Evolutionary conservation across 2,797 vertebrate genomes (phyloP).

Genomic region (Distichodus sexfasciatus): DNA sequence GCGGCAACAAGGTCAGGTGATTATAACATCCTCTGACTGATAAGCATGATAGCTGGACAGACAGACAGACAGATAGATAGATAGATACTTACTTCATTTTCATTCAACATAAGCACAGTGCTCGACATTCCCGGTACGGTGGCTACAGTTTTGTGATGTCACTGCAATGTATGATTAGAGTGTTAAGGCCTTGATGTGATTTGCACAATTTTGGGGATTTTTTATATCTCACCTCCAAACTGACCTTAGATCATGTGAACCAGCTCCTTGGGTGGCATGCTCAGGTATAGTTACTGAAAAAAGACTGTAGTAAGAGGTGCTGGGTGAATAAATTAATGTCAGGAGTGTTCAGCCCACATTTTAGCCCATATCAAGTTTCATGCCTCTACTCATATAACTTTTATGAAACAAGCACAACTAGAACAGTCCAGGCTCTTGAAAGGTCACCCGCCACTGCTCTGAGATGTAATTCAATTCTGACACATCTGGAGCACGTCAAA

Average conservation of each 20-base stretch:
- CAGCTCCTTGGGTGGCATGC: neutral
- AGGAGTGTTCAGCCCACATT: slow-evolving; percentile 28
- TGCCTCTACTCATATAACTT: slow-evolving; percentile 42
- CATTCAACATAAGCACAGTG: no score
- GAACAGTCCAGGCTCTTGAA: slow-evolving; percentile 26
- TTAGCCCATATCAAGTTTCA: slow-evolving; percentile 42
- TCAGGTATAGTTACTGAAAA: slow-evolving; percentile 2
- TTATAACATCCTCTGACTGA: no score
- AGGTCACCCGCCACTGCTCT: slow-evolving; percentile 19
- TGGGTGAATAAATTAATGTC: slow-evolving; percentile 18
- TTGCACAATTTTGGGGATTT: neutral
- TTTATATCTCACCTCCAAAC: neutral
- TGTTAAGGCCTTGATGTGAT: no score
- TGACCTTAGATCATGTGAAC: neutral
- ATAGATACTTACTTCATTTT: no score
- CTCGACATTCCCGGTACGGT: no score
- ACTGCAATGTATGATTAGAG: no score
- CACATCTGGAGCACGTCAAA: slow-evolving; percentile 46
- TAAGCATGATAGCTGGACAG: no score
- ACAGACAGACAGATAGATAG: no score
- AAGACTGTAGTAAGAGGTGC: neutral
- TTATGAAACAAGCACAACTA: slow-evolving; percentile 35
- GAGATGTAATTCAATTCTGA: slow-evolving; percentile 42
- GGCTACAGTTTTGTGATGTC: no score
- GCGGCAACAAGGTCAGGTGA: no score